Evolutionary conservation across 2,113 vertebrate species (phyloP), one percentile per base, ranked within the genome.

Genomic region (Epinephelus cyanopodus): DNA sequence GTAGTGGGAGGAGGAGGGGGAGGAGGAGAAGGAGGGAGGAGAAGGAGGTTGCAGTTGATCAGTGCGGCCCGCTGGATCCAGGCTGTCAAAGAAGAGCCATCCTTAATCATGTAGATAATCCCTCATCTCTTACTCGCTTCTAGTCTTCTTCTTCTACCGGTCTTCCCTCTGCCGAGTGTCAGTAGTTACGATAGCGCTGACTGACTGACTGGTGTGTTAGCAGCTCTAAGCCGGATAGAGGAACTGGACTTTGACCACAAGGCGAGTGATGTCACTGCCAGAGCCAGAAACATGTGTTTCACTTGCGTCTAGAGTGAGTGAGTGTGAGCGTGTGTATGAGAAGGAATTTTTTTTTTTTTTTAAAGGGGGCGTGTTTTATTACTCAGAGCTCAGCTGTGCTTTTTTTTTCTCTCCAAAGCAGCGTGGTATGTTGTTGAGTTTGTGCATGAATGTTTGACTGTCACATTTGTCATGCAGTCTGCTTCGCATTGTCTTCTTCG

Each of bases 231-330:
- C 93, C 91, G 89, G 93, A 95, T 94, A 90, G 92, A 95, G 93
- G 86, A 95, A 94, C 93, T 95, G 95, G 92, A 96, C 95, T 96
- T 96, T 96, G 94, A 95, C 92, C 95, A 90, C 92, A 93, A 92
- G 90, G 89, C 81, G 81, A 83, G 87, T 96, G 95, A 96, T 95
- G 95, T 95, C 95, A 96, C 87, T 83, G 82, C 78, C 89, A 80
- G 67, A 89, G 74, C 84, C 69, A 68, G 79, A 90, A 52, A 74
- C 93, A 93, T 93, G 94, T 91, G 94, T 81, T 92, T 67, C 63
- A 48, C 72, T 87, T 45, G 54, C 67, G 66, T 71, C 53, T 71
- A 73, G 8, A 62, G 63, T 4, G 25, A 62, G 50, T 58, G 12
- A 18, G 27, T 63, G 21, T 47, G 42, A 37, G 63, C 12, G 63